phyloP scores from a whole-genome alignment of 2,113 vertebrate genomes.

The Pteronura brasiliensis region DNA sequence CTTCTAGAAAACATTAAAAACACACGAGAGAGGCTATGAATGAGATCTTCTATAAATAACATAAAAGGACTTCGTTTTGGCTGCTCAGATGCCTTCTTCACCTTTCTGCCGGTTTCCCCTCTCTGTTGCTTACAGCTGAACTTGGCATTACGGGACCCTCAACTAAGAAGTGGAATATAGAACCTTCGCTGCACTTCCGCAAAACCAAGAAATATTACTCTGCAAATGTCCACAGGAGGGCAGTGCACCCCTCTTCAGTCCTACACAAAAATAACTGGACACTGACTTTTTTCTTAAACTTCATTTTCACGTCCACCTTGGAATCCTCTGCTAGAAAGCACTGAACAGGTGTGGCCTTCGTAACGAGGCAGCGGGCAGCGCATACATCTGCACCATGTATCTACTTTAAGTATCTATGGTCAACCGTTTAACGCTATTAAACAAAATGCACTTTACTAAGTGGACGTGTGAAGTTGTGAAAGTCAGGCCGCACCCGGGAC shows the following conservation, averaged over 20 bases:
- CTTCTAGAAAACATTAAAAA: neutral
- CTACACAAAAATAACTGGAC: neutral
- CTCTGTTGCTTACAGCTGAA: neutral
- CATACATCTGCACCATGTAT: rapidly evolving
- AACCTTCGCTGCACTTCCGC: neutral
- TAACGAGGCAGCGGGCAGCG: neutral
- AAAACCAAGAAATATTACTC: neutral
- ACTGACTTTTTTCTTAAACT: neutral
- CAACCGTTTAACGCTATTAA: neutral
- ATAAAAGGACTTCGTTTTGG: neutral
- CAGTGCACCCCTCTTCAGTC: neutral
- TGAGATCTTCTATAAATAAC: neutral
- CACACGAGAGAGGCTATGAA: neutral
- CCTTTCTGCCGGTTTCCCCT: neutral
- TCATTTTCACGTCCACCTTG: neutral
- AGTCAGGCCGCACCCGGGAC: neutral
- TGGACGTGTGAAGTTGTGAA: neutral
- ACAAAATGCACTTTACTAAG: neutral
- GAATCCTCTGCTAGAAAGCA: constrained; percentile 15
- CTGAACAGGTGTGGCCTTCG: neutral
- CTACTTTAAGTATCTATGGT: neutral
- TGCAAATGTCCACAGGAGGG: neutral
- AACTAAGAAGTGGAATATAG: no score
- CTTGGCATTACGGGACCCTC: neutral
- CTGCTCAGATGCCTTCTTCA: neutral